A percentile compares a stretch with the other conserved stretches of the same genome.
Conservation (phyloP, 2,888 invertebrate genomes). For the Spisula subtruncata region DNA sequence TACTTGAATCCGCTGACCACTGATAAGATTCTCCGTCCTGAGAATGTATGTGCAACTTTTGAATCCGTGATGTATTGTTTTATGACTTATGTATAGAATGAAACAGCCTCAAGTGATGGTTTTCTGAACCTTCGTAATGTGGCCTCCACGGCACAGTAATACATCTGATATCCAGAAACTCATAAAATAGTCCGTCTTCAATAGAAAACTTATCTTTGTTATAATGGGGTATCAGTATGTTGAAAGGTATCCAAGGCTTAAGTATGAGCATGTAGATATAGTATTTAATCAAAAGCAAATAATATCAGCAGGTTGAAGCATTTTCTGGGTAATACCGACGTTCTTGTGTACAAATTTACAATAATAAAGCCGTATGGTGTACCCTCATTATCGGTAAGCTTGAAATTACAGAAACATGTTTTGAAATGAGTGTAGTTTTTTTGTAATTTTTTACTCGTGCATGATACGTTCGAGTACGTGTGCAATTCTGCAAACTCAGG, state of each 20-base stretch:
- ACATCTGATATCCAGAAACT: neutral
- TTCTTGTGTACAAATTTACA: neutral
- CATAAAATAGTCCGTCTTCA: conserved; percentile 5
- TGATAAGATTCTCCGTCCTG: too few relatives aligned
- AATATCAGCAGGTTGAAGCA: neutral
- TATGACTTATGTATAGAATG: too few relatives aligned
- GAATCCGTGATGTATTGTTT: too few relatives aligned
- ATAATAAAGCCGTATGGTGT: neutral
- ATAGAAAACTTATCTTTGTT: neutral
- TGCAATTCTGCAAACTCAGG: too few relatives aligned
- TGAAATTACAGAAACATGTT: neutral
- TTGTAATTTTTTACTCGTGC: neutral
- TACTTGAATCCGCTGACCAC: too few relatives aligned
- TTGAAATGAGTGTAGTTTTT: neutral
- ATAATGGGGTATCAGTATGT: neutral
- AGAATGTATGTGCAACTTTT: too few relatives aligned
- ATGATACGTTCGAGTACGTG: too few relatives aligned
- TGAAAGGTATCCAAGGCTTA: neutral
- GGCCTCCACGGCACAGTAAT: neutral
- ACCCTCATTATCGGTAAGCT: neutral
- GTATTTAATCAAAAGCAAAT: conserved; percentile 7
- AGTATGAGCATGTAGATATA: neutral
- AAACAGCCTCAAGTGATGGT: too few relatives aligned
- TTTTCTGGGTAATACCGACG: neutral
- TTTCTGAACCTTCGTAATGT: too few relatives aligned